Evolutionary conservation across 2,888 invertebrate genomes (phyloP).

Genomic region (Leptinotarsa haldemani): DNA sequence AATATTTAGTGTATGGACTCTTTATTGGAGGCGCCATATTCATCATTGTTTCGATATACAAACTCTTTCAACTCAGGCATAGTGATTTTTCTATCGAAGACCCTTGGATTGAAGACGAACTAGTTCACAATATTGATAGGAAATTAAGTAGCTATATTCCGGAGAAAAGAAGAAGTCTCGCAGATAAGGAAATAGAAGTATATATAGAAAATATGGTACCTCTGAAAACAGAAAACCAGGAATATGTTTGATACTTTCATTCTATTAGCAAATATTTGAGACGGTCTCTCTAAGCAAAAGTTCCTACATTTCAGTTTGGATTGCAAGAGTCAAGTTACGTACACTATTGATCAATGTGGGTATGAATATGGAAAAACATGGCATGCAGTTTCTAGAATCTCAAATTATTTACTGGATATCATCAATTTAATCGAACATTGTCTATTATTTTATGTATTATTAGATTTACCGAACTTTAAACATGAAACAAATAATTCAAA

Average conservation of each 20-base stretch:
- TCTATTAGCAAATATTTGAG: not conserved
- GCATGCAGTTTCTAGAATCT: no score
- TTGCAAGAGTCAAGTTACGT: not conserved
- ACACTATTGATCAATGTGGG: no score
- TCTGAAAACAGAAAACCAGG: conserved; percentile 14
- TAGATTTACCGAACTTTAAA: no score
- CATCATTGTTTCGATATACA: conserved; percentile 68
- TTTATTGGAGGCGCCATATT: conserved; percentile 69
- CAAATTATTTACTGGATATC: no score
- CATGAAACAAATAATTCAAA: no score
- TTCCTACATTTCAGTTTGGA: conserved; percentile 1
- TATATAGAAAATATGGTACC: conserved; percentile 51
- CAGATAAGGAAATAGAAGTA: conserved; percentile 60
- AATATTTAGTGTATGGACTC: conserved; percentile 68
- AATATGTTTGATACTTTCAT: not conserved
- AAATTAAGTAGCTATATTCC: conserved; percentile 59
- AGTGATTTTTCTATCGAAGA: conserved; percentile 41
- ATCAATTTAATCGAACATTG: no score
- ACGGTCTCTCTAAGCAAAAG: not conserved
- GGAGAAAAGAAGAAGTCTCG: conserved; percentile 54
- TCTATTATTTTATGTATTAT: no score
- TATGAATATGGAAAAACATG: no score
- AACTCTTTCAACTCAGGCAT: conserved; percentile 51
- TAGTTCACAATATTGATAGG: conserved; percentile 54
- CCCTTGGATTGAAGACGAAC: conserved; percentile 59